A percentile compares a stretch with the other conserved stretches of the same genome.
Evolutionary conservation across 2,888 invertebrate species (phyloP).

Genomic region (Spicauda simplicius): DNA sequence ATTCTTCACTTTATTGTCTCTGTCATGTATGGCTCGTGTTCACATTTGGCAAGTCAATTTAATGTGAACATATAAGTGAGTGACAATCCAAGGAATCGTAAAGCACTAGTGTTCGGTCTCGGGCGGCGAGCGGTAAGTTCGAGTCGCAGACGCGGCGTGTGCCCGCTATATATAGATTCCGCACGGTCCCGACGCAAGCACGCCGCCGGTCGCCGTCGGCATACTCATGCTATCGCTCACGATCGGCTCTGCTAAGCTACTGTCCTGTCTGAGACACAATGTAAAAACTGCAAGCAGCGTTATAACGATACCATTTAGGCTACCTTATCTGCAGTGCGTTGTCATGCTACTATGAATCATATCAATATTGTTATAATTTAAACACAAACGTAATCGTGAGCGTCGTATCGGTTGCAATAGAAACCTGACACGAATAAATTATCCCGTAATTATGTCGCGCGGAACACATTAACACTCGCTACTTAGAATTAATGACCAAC

Average conservation of each 20-base stretch:
- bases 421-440: conserved; percentile 29
- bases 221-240: neutral
- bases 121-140: neutral
- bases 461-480: conserved; percentile 2
- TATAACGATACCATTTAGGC: neutral
- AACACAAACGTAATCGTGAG: neutral
- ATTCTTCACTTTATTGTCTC: no score
- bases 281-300: neutral
- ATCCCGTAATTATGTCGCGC: conserved; percentile 6
- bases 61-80: neutral
- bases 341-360: conserved; percentile 7
- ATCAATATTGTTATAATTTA: conserved; percentile 4
- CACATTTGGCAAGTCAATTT: neutral
- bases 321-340: neutral
- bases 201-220: neutral
- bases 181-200: neutral
- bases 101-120: neutral
- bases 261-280: neutral
- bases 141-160: neutral
- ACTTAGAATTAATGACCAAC: no score
- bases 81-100: no score
- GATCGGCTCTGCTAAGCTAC: neutral
- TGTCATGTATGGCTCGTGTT: neutral
- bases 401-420: conserved; percentile 7
- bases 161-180: conserved; percentile 3